Base-by-base conservation (phyloP, 2,113 vertebrate genomes). In the Motacilla alba region DNA sequence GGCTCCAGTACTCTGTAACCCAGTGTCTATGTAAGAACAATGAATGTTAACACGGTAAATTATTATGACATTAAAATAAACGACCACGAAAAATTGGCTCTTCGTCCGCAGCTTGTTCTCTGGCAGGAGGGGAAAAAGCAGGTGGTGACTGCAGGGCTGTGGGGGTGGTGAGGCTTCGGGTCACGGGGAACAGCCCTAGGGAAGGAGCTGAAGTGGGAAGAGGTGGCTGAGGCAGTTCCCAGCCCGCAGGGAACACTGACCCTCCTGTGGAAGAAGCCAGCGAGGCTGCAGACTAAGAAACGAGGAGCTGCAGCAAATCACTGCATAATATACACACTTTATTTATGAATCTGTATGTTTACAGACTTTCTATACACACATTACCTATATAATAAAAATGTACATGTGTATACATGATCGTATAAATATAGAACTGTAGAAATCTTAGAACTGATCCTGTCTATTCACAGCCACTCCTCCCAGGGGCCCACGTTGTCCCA, bases 401-500 rank as follows among this genome's bases (percentile, higher is more conserved):
- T 98, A 98, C 98, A 98, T 96, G 96, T 98, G 98, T 98, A 98
- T 97, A 98, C 97, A 96, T 90, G 96, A 94, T 95, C 95, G 92
- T 98, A 98, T 98, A 98, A 98, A 98, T 98, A 98, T 97, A 98
- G 97, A 98, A 87, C 95, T 97, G 96, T 98, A 98, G 98, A 98
- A 98, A 98, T 97, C 95, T 98, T 75, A 82, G 96, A 95, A 95
- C 95, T 69, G 86, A 94, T 85, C 94, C 95, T 86, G 96, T 96
- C 97, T 97, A 96, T 97, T 96, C 98, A 97, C 96, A 97, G 96
- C 95, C 85, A 52, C 77, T 92, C 97, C 91, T 92, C 83, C 67
- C 2, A 7, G 14, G 75, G 90, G 83, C 50, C 94, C n/a, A 1
- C 56, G 18, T 21, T n/a, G 56, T 56, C 37, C 79, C 31, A 43